Evolutionary conservation across 2,888 invertebrate species (phyloP), one percentile per base, ranked within the genome.

Genomic region (Sepiola atlantica): DNA sequence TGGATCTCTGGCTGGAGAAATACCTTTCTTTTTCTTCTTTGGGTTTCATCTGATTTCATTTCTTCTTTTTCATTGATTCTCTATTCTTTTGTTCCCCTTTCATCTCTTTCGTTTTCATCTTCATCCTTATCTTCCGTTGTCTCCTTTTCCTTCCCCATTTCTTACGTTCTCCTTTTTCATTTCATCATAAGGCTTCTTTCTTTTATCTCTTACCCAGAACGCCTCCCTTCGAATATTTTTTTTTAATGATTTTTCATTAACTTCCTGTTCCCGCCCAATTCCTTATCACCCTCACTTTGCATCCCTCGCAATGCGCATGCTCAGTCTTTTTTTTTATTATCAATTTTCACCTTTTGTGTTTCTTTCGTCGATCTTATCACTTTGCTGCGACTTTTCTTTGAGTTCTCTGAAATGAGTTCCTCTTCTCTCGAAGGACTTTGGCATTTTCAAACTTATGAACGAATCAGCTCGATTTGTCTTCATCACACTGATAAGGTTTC

Each of bases 401-500:
- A 61, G 61, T 77, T 32, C 77, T 32, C 3, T 16, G 77, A 77
- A 77, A 77, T 77, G 35, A 45, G 8, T 93, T 55, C 45, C 91
- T 55, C 35, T 93, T 57, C 35, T 35, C 92, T 45, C 91, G n/a
- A 32, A 77, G 77, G 77, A 77, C 77, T 77, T 77, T 32, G n/a
- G 77, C n/a, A 16, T 77, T 77, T 77, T 77, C 16, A 77, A 77
- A 77, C n/a, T n/a, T 77, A 32, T 32, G 77, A 77, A n/a, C n/a
- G n/a, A 77, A 77, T 77, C 77, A 32, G 77, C 77, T n/a, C 77
- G 77, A 14, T 32, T 12, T n/a, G 32, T 77, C 77, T 32, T 32
- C 77, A 77, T n/a, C 77, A 77, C 77, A 77, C 32, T 77, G 77
- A 77, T 77, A 77, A 77, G 77, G n/a, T 32, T 77, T 77, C 77